Evolutionary conservation across 1,140 invertebrate species (phyloP).

Genomic region (Pemphigus obesinymphae): DNA sequence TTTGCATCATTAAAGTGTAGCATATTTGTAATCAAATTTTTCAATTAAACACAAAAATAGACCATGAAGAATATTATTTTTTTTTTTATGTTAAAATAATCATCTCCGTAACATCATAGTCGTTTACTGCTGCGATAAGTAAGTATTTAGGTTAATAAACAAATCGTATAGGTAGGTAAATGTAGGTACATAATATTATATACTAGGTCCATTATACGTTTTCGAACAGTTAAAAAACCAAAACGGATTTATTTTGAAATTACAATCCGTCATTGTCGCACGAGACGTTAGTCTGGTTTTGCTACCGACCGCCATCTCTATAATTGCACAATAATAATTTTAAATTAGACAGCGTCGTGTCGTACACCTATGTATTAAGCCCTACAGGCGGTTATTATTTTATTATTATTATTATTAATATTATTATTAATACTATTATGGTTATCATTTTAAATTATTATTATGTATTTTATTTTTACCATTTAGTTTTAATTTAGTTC

Average conservation of each 20-base stretch:
- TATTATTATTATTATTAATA: not conserved
- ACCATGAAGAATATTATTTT: too few relatives aligned
- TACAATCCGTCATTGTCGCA: not conserved
- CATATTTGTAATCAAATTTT: too few relatives aligned
- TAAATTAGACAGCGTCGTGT: not conserved
- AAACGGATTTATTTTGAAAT: slow-evolving; percentile 1
- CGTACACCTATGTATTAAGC: not conserved
- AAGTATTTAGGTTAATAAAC: not conserved
- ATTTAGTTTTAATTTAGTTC: not conserved
- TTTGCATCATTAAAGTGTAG: too few relatives aligned
- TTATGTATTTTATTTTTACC: not conserved
- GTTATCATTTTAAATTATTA: not conserved
- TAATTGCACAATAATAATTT: slow-evolving; percentile 10
- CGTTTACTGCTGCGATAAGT: not conserved
- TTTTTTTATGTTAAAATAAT: not conserved
- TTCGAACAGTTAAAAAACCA: not conserved
- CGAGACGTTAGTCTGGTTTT: not conserved
- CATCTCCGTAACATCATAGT: not conserved
- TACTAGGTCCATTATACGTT: not conserved
- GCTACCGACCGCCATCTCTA: not conserved
- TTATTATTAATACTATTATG: too few relatives aligned
- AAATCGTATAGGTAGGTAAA: too few relatives aligned
- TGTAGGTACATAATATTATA: not conserved
- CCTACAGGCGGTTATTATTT: not conserved
- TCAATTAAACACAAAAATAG: too few relatives aligned